Evolutionary conservation across 1,140 invertebrate genomes (phyloP), one percentile per base, ranked within the genome.

Genomic region (Brachystomella parvula): DNA sequence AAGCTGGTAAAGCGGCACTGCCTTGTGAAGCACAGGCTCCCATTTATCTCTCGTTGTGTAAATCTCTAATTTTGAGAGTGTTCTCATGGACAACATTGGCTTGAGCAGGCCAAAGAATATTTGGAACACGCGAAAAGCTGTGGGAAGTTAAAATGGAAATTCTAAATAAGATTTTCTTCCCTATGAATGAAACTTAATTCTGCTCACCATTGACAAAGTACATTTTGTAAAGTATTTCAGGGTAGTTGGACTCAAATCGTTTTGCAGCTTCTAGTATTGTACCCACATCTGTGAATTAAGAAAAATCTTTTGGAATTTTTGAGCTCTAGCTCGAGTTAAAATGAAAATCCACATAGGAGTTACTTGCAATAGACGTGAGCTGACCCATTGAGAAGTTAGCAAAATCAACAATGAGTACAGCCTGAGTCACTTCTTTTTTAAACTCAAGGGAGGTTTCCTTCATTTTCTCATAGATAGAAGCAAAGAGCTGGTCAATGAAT

Each of bases 311-410:
- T 30, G 28, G 44, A 30, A 21, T 26, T 17, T 44, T 64, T 19
- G 30, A 26, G 26, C 28, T 30, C 29, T 17, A n/a, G n/a, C n/a
- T n/a, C n/a, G n/a, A n/a, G n/a, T n/a, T n/a, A n/a, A n/a, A n/a
- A n/a, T n/a, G n/a, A n/a, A n/a, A n/a, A n/a, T n/a, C n/a, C n/a
- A n/a, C n/a, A n/a, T 31, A 30, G 32, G 12, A 35, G 26, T 58
- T 47, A 69, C 68, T 32, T 53, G 61, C 61, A 19, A 67, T 53
- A 3, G 68, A 70, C 0, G 68, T 65, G 2, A 70, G 33, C 30
- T 70, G 64, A 3, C 68, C 24, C n/a, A 63, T 67, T n/a, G 31
- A 57, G 6, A 70, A 35, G 30, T 59, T 32, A 26, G 32, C 39
- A 35, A 66, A 44, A 44, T 70, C 63, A 19, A 59, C 35, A 64